Evolutionary conservation across 1,140 invertebrate species (phyloP), one percentile per base, ranked within the genome.

Genomic region (Listronotus bonariensis): DNA sequence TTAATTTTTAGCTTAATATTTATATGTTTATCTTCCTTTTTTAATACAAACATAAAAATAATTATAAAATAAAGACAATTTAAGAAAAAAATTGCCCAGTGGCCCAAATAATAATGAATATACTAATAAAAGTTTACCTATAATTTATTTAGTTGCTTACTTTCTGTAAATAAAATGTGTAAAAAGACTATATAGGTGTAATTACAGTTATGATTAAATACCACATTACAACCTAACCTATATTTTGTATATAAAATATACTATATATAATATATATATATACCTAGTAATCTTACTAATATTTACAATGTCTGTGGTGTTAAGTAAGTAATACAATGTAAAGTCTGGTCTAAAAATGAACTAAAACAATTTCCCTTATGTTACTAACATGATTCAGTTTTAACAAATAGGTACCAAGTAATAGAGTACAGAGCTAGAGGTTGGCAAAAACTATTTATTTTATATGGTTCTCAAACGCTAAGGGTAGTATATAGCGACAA

Each of bases 241-340:
- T 56, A 56, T 56, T 64, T 56, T 64, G 61, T 64, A 64, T 49
- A 64, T 64, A 65, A 38, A 45, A n/a, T 55, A 66, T 57, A 57
- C 20, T 11, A 17, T 53, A 42, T 59, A 54, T 59, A 54, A 6
- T 60, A n/a, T n/a, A n/a, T n/a, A n/a, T n/a, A n/a, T n/a, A n/a
- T n/a, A n/a, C n/a, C 36, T 45, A 66, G 48, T 36, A 42, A 65
- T 55, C 55, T 54, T 63, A 66, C 60, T 38, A 54, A 62, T 54
- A 66, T 54, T 59, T 59, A 66, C 53, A 66, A 59, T 66, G 64
- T 66, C 64, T 59, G 64, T 66, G 64, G 64, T 66, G 55, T 66
- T 66, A 54, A 62, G 12, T 60, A 60, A 46, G 57, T 48, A 6
- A 48, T 48, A 48, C 20, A 18, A 48, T 48, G 26, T 18, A 6